Percentiles rank a stretch among this genome's conserved stretches.
These are phyloP conservation scores for Nebria salina DNA, from an alignment of 2,888 invertebrate genomes.

Conservation along the genomic window DNA sequence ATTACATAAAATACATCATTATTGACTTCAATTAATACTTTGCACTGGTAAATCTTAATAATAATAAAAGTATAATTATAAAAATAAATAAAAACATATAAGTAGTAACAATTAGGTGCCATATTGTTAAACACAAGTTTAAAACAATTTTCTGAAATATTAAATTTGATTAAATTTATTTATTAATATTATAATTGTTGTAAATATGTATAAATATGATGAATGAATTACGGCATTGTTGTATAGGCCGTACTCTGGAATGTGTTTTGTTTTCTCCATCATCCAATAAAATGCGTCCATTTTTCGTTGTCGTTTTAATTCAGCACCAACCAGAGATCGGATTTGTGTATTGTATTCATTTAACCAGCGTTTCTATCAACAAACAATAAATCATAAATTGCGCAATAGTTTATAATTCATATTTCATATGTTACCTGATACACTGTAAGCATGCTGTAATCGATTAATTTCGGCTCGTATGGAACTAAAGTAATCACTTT, in stretches of 20 bases:
- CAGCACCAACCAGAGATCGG: slow-evolving; percentile 76
- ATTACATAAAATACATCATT: neutral
- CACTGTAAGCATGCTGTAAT: slow-evolving; percentile 76
- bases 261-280: slow-evolving; percentile 80
- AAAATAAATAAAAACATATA: neutral
- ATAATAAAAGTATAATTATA: slow-evolving; percentile 1
- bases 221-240: slow-evolving; percentile 47
- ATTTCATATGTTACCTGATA: slow-evolving; percentile 73
- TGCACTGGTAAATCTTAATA: neutral
- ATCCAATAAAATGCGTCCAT: slow-evolving; percentile 84
- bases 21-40: neutral
- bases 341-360: slow-evolving; percentile 82
- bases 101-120: slow-evolving; percentile 1
- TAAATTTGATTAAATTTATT: neutral
- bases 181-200: slow-evolving; percentile 26
- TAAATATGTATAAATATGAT: slow-evolving; percentile 41
- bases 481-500: slow-evolving; percentile 86
- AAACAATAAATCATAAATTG: slow-evolving; percentile 47
- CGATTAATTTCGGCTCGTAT: slow-evolving; percentile 87
- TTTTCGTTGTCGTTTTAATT: slow-evolving; percentile 75
- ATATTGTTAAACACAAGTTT: neutral
- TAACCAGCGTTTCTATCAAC: slow-evolving; percentile 77
- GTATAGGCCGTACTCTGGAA: slow-evolving; percentile 66
- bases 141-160: neutral
- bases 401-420: neutral